Evolutionary conservation across 1,140 invertebrate genomes (phyloP), one percentile per base, ranked within the genome.

Genomic region (Calephelis nemesis): DNA sequence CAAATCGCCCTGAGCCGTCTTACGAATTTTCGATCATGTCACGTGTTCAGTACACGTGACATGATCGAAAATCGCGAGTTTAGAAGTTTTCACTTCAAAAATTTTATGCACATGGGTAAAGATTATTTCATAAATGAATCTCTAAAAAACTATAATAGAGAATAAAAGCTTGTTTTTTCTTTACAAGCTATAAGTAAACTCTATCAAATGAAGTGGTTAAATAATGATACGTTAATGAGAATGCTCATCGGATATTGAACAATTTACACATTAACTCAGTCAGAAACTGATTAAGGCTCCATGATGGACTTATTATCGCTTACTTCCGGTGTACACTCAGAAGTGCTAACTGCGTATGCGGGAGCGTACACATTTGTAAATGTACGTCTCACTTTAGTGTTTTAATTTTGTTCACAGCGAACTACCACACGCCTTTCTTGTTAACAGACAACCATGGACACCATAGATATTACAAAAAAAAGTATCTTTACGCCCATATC

Each of bases 251-350:
- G 73, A 67, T 72, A 74, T 69, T 74, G 63, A 72, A 67, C 74
- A 70, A 63, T 74, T 74, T 64, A 72, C 68, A 74, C 75, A 78
- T 75, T 75, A 78, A 74, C 62, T 71, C 65, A 67, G 69, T 75
- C 72, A 63, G 70, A 68, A 70, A 69, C 71, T 78, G 72, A 80
- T 81, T 77, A 80, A 81, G 64, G 66, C 80, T 69, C 65, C 71
- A 75, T 75, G 75, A 70, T 69, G 72, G 72, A 71, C 75, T 74
- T 78, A 77, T 79, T 81, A 81, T 66, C 72, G 71, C 13, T 67
- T 67, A 75, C 73, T 79, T 81, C 79, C 79, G 75, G 64, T 62
- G 77, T 72, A 75, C 82, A 78, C 11, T 39, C 19, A 39, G 1
- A 58, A 58, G 54, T 58, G 54, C 5, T 58, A 39, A 58, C 19